Evolutionary conservation across 1,140 invertebrate species (phyloP).

Genomic region (Bombus fervidus): DNA sequence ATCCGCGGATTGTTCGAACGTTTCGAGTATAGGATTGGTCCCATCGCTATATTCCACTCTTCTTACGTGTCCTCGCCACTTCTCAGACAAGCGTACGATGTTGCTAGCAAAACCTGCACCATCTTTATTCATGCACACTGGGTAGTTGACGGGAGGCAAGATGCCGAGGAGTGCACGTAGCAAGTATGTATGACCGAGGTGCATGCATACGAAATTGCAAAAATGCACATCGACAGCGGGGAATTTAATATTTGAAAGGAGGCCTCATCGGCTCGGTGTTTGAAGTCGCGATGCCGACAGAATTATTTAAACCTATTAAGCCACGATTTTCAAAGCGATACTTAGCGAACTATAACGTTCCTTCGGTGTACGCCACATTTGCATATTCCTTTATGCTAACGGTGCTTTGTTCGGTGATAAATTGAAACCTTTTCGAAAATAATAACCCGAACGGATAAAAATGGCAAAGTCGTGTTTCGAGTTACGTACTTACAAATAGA

Average conservation of each 20-base stretch:
- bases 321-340: neutral
- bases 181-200: conserved; percentile 19
- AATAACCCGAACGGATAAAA: too few species aligned
- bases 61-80: conserved; percentile 17
- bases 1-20: neutral
- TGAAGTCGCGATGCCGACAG: conserved; percentile 24
- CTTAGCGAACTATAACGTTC: neutral
- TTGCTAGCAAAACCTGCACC: conserved; percentile 43
- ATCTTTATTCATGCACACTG: conserved; percentile 49
- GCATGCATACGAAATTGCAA: conserved; percentile 48
- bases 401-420: neutral
- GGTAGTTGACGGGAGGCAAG: conserved; percentile 27
- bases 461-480: neutral
- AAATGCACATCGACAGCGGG: conserved; percentile 32
- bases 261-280: conserved; percentile 40
- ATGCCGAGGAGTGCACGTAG: conserved; percentile 12
- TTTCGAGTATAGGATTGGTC: neutral
- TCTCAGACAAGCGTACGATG: conserved; percentile 9
- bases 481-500: neutral
- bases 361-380: neutral
- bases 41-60: conserved; percentile 27
- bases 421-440: neutral
- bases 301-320: conserved; percentile 14
- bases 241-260: conserved; percentile 55
- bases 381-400: neutral